phyloP scores from a whole-genome alignment of 2,797 vertebrate genomes.

The Morelia viridis region DNA sequence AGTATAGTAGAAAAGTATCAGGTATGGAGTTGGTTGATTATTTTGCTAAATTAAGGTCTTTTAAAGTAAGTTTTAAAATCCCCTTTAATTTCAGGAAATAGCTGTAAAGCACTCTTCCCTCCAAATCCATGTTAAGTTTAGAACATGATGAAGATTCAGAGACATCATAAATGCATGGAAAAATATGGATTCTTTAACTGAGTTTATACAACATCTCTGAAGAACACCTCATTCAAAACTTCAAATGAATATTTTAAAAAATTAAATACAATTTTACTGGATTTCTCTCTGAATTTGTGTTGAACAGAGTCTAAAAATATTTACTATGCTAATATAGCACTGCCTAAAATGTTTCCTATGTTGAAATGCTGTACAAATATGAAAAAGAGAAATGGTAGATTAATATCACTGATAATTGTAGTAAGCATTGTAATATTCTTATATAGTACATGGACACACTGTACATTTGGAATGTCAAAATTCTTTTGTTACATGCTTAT shows the following conservation, averaged over 20 bases:
- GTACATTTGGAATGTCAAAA: background rate
- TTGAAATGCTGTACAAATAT: background rate
- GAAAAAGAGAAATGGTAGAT: background rate
- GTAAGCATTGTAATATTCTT: background rate
- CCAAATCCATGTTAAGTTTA: background rate
- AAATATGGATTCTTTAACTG: background rate
- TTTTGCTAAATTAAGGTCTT: slow-evolving; percentile 69
- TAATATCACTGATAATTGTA: background rate
- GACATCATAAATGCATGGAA: slow-evolving; percentile 9
- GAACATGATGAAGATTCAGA: slow-evolving; percentile 1
- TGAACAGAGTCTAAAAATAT: background rate
- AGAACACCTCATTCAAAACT: slow-evolving; percentile 1
- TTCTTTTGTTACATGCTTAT: background rate
- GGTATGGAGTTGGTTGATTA: slow-evolving; percentile 67
- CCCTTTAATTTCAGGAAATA: slow-evolving; percentile 35
- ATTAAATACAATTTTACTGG: slow-evolving; percentile 4
- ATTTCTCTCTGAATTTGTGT: background rate
- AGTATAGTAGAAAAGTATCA: slow-evolving; percentile 54
- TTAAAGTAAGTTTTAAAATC: slow-evolving; percentile 54
- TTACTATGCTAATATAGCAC: background rate
- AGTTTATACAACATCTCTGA: slow-evolving; percentile 7
- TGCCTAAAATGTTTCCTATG: background rate
- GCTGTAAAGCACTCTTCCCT: background rate
- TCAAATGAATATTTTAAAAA: slow-evolving; percentile 12
- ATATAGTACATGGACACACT: background rate